These are phyloP conservation scores for Gymnobelideus leadbeateri DNA, from an alignment of 2,113 vertebrate species.

Conservation along the genomic window DNA sequence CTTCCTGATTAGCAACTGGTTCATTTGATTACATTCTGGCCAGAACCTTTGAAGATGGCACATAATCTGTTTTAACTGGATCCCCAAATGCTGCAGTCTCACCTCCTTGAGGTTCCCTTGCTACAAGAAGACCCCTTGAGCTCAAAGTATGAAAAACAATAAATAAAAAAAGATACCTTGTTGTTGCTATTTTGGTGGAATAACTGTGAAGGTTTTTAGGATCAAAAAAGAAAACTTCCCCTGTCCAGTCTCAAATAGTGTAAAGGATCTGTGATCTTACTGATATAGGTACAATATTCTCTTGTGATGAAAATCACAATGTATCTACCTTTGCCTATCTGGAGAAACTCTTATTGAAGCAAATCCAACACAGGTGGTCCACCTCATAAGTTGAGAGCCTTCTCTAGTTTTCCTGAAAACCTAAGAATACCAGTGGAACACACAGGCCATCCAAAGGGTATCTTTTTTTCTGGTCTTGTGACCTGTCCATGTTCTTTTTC, in stretches of 20 bases:
- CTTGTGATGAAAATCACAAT: background rate
- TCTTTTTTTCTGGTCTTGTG: background rate
- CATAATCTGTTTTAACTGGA: constrained; percentile 49
- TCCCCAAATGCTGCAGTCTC: background rate
- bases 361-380: background rate
- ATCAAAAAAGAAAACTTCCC: background rate
- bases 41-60: constrained; percentile 51
- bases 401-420: background rate
- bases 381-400: background rate
- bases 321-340: background rate
- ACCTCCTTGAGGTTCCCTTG: background rate
- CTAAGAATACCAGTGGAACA: background rate
- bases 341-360: background rate
- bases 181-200: background rate
- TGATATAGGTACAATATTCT: background rate
- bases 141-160: background rate
- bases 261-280: background rate
- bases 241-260: background rate
- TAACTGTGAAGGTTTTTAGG: background rate
- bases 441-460: background rate
- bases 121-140: background rate
- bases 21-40: constrained; percentile 61
- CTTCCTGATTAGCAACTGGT: constrained; percentile 49
- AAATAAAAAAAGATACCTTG: background rate
- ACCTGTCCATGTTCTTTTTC: background rate